Evolutionary conservation across 2,113 vertebrate genomes (phyloP).

Genomic region (Lamprotornis superbus): DNA sequence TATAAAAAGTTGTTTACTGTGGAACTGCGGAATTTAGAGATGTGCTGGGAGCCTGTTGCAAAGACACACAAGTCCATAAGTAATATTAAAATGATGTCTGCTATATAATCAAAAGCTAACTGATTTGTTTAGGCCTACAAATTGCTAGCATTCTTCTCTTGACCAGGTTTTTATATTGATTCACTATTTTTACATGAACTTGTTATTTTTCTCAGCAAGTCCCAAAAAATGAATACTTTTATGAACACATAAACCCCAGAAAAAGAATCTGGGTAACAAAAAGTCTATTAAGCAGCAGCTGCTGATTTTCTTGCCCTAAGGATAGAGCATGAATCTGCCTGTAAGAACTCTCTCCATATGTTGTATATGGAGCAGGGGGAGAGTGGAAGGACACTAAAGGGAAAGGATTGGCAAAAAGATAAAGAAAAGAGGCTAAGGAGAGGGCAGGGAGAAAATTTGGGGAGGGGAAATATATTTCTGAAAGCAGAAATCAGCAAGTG

Average conservation of each 20-base stretch:
- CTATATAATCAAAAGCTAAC: background rate
- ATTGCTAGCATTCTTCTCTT: background rate
- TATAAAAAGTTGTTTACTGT: background rate
- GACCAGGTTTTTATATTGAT: background rate
- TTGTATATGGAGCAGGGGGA: background rate
- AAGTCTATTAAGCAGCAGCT: fast-evolving
- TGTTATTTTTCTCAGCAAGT: background rate
- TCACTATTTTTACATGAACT: background rate
- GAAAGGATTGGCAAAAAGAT: background rate
- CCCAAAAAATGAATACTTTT: background rate
- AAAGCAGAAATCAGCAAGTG: background rate
- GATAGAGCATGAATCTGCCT: background rate
- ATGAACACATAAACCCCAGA: background rate
- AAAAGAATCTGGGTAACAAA: background rate
- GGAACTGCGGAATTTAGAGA: background rate
- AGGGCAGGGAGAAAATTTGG: background rate
- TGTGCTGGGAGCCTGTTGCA: background rate
- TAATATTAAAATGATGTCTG: background rate
- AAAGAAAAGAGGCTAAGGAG: background rate
- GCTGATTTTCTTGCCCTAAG: background rate
- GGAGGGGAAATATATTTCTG: background rate
- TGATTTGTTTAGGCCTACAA: background rate
- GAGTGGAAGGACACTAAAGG: background rate
- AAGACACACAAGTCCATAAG: background rate
- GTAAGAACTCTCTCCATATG: too few relatives aligned